Evolutionary conservation across 2,113 vertebrate genomes (phyloP).

Genomic region (Seriola rivoliana): DNA sequence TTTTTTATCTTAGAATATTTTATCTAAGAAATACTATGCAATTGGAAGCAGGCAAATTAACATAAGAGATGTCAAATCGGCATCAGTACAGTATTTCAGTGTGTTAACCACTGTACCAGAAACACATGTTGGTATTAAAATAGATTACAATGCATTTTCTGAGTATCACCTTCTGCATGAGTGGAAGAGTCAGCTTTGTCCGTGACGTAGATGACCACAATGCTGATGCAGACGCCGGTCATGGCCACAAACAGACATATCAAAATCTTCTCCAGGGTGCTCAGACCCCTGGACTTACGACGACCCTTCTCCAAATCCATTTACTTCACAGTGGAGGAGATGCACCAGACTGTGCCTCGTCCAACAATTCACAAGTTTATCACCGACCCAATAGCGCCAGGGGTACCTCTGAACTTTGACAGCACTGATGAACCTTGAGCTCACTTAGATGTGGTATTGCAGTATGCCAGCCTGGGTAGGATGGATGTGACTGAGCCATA

Average conservation of each 20-base stretch:
- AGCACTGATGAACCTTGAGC: slow-evolving; percentile 58
- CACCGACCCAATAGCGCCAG: background rate
- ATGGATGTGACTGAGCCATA: slow-evolving; percentile 25
- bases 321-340: slow-evolving; percentile 2
- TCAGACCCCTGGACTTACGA: slow-evolving; percentile 46
- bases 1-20: background rate
- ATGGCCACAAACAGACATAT: slow-evolving; percentile 82
- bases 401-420: slow-evolving; percentile 39
- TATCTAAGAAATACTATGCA: background rate
- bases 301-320: slow-evolving; percentile 58
- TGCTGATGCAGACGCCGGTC: slow-evolving; percentile 72
- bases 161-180: slow-evolving; percentile 60
- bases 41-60: background rate
- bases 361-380: slow-evolving; percentile 20
- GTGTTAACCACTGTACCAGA: background rate
- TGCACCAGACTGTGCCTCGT: slow-evolving; percentile 11
- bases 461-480: background rate
- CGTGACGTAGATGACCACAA: slow-evolving; percentile 74
- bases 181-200: slow-evolving; percentile 34
- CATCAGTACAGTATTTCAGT: background rate
- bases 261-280: slow-evolving; percentile 78
- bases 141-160: background rate
- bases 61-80: background rate
- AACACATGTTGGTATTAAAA: background rate
- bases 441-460: background rate